Conservation (phyloP, 1,140 invertebrate genomes). For the Trachelipus rathkii region DNA sequence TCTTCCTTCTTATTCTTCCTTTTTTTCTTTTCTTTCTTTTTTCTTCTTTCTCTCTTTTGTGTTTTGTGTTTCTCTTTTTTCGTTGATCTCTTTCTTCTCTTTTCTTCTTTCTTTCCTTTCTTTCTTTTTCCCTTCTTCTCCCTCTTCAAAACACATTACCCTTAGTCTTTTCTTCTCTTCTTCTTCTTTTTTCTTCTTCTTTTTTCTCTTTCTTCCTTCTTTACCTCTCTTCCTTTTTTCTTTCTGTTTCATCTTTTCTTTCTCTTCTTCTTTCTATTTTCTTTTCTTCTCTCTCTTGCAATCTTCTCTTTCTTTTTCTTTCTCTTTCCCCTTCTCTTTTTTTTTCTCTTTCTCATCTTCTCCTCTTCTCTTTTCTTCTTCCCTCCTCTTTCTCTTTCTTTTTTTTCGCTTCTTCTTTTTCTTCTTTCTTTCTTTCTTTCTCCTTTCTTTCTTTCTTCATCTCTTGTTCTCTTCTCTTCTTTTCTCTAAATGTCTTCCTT, state of each 20-base stretch:
- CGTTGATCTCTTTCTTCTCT: not conserved
- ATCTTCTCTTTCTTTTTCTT: not conserved
- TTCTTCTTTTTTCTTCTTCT: not conserved
- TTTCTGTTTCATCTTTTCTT: not conserved
- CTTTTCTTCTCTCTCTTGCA: not conserved
- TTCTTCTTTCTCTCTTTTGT: not conserved
- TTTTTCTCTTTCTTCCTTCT: not conserved
- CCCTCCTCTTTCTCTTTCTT: not conserved
- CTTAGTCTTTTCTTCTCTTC: not conserved
- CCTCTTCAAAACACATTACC: not conserved
- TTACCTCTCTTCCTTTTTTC: not conserved
- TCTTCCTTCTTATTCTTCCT: not conserved
- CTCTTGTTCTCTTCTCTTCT: too few relatives aligned
- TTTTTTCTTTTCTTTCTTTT: not conserved
- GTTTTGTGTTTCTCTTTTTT: not conserved
- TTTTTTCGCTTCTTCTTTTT: not conserved
- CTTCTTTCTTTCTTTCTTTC: too few relatives aligned
- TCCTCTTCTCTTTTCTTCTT: not conserved
- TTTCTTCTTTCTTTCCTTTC: not conserved
- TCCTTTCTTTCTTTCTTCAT: too few relatives aligned
- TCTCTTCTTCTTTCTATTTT: not conserved
- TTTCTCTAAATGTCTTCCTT: too few relatives aligned
- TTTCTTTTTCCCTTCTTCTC: not conserved
- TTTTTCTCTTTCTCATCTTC: not conserved
- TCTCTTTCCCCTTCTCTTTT: not conserved